Base-by-base conservation (phyloP, 2,113 vertebrate genomes). In the Cardinalis cardinalis region DNA sequence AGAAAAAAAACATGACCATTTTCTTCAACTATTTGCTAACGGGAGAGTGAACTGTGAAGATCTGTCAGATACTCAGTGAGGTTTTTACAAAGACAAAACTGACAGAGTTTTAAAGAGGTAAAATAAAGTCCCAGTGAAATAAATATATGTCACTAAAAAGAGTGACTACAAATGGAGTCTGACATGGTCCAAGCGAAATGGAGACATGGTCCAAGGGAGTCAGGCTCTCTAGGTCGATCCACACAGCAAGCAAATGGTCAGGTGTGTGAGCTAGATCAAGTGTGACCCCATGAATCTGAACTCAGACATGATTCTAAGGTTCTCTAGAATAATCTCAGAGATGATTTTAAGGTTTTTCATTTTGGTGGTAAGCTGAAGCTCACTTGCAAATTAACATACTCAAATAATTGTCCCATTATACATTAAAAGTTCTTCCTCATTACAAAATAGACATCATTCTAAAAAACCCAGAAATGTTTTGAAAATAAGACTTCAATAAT, bases 161-260 rank as follows among this genome's bases (percentile, higher is more conserved):
- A 24, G 21, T 64, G 23, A 29, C 9, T 36, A 12, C 10, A 61
- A 72, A 70, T n/a, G 31, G 15, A 85, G 31, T 13, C 4, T 12
- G 14, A 32, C 0, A 3, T 13, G 16, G 7, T 69, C 21, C 51
- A 68, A 72, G 32, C 2, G 2, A 55, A 56, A 34, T 31, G 7
- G 10, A 10, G 18, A 48, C 0, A 0, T 31, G 18, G 11, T n/a
- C 20, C 46, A 43, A 52, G 49, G 40, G n/a, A 56, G 23, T 49
- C 52, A 58, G 23, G 9, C 31, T 48, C 10, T 38, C 13, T 49
- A n/a, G 20, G 9, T 0, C 36, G 43, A 29, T 55, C 31, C 55
- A 24, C 9, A 74, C 5, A 65, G 14, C 23, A 58, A 90, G 31
- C 0, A 44, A 3, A n/a, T 40, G 15, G 28, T 64, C 43, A 31